Conservation (phyloP, 30 jellyfish, hydroid and myxozoan genomes). For the Sanderia malayensis region DNA sequence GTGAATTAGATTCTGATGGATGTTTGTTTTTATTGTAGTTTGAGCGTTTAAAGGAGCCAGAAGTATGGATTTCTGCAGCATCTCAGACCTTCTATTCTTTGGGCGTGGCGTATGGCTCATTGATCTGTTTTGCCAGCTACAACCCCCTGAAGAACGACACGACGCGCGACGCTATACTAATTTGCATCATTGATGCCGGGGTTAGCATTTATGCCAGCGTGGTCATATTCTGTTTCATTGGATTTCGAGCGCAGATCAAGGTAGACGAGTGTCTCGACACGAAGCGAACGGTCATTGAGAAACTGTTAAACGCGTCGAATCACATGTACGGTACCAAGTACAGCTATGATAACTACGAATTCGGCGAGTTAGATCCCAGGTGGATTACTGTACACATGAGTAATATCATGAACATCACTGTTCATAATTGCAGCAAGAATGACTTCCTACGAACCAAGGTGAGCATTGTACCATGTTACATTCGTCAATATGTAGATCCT, state of each 20-base stretch:
- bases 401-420: conserved; percentile 36
- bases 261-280: conserved; percentile 67
- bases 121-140: conserved; percentile 97
- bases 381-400: conserved; percentile 43
- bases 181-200: conserved; percentile 95
- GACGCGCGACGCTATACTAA: conserved; percentile 84
- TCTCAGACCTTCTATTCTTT: conserved; percentile 94
- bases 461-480: background rate
- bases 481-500: too few relatives aligned
- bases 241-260: conserved; percentile 93
- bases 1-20: too few relatives aligned
- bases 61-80: conserved; percentile 97
- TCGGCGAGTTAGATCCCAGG: conserved; percentile 31
- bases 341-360: conserved; percentile 55
- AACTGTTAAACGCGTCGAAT: conserved; percentile 53
- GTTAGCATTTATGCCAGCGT: conserved; percentile 98
- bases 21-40: conserved; percentile 42
- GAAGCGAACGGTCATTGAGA: conserved; percentile 19
- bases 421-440: conserved; percentile 50
- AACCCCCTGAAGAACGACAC: conserved; percentile 96
- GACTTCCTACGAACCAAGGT: conserved; percentile 48
- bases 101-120: conserved; percentile 97
- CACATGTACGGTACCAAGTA: conserved; percentile 49
- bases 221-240: conserved; percentile 93
- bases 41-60: conserved; percentile 72